Base-by-base conservation (phyloP, 1,140 invertebrate species). In the Eriocheir sinensis region DNA sequence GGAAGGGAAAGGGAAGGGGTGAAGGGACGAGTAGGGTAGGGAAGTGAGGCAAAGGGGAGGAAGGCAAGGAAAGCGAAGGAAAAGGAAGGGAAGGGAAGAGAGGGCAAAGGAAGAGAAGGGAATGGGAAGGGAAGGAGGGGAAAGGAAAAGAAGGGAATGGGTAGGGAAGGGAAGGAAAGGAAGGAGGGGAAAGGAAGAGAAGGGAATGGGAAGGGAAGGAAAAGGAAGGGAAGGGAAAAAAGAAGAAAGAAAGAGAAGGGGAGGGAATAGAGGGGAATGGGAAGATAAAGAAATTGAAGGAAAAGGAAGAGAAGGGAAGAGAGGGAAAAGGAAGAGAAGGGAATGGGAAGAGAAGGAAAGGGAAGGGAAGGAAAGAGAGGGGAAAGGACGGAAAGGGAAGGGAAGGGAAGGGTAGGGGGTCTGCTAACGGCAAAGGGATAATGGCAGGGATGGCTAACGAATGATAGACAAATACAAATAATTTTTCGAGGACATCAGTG, bases 401-500 rank as follows among this genome's bases (percentile, higher is more conserved):
- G 60, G 21, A n/a, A 27, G 60, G 60, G 21, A 72, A n/a, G 60
- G 60, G 60, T n/a, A 72, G 60, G 60, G 27, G 60, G 27, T 2
- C n/a, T 72, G 6, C 60, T 72, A 72, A 72, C 60, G 60, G 60
- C 4, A 72, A 72, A 72, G 60, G 27, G 60, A 72, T 72, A 27
- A 72, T 72, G 60, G 60, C 12, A 21, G 21, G 60, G 60, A 72
- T n/a, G 60, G 60, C 21, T 72, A 72, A 72, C 60, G n/a, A 72
- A 72, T 53, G 48, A 12, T 72, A 72, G 60, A 72, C 60, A 72
- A 72, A 72, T 72, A 72, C 21, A 72, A 72, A 72, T 72, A 72
- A 72, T 72, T 72, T 72, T 72, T 72, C 27, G 60, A n/a, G 60
- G 60, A n/a, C n/a, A 72, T 72, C 60, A 72, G 60, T n/a, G 60